Evolutionary conservation across 1,140 invertebrate genomes (phyloP).

Genomic region (Euborellia annulipes): DNA sequence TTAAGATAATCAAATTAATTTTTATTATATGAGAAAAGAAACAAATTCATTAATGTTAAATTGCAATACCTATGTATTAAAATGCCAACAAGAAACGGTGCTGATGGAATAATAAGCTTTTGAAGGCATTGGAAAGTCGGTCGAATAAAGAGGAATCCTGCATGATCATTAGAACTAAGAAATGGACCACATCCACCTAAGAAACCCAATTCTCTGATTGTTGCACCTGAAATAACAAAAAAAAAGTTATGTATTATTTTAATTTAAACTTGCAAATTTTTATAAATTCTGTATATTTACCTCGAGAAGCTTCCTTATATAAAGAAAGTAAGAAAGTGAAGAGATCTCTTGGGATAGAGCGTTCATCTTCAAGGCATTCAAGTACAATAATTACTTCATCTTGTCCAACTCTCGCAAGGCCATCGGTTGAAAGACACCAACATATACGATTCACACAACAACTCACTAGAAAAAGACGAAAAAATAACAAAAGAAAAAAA

Average conservation of each 20-base stretch:
- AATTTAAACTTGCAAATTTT: background rate
- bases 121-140: constrained; percentile 72
- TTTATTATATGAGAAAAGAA: constrained; percentile 1
- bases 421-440: constrained; percentile 67
- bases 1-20: constrained; percentile 5
- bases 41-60: constrained; percentile 3
- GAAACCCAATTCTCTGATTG: constrained; percentile 55
- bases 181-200: constrained; percentile 40
- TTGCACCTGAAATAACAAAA: constrained; percentile 36
- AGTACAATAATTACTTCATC: constrained; percentile 72
- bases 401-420: constrained; percentile 66
- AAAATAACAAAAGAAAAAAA: constrained; percentile 8
- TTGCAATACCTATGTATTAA: constrained; percentile 58
- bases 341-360: constrained; percentile 54
- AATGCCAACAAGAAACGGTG: constrained; percentile 65
- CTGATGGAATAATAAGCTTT: constrained; percentile 53
- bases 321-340: constrained; percentile 59
- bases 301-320: constrained; percentile 62
- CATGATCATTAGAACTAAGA: constrained; percentile 63
- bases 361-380: constrained; percentile 53
- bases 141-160: constrained; percentile 69
- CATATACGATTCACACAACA: constrained; percentile 66
- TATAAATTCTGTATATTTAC: constrained; percentile 25
- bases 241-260: constrained; percentile 2
- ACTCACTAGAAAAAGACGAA: constrained; percentile 43